Percentiles rank a stretch among this genome's conserved stretches.
phyloP scores from a whole-genome alignment of 1,140 invertebrate genomes.

The Campoletis sonorensis region DNA sequence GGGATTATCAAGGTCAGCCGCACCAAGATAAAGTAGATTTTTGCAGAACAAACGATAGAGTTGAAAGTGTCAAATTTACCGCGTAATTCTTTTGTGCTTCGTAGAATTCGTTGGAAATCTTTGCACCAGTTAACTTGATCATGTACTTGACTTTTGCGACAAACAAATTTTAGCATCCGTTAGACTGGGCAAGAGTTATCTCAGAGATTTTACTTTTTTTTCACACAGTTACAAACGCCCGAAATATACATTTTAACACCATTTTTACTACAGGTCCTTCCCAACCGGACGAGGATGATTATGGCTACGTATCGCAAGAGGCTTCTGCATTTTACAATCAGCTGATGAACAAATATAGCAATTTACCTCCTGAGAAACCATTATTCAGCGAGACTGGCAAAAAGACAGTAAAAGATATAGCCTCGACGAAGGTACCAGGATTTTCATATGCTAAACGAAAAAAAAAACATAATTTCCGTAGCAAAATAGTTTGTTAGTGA shows the following conservation, averaged over 20 bases:
- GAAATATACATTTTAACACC: slow-evolving; percentile 10
- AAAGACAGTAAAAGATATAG: slow-evolving; percentile 74
- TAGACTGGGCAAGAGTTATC: slow-evolving; percentile 38
- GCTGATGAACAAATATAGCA: slow-evolving; percentile 89
- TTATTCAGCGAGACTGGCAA: slow-evolving; percentile 68
- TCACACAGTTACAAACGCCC: neutral
- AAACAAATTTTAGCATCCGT: neutral
- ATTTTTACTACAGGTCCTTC: slow-evolving; percentile 77
- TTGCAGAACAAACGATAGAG: neutral
- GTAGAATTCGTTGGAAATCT: slow-evolving; percentile 13
- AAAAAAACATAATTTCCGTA: too few species aligned
- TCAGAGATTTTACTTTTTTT: neutral
- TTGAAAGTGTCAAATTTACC: neutral
- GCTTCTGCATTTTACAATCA: slow-evolving; percentile 88
- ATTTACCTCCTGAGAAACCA: slow-evolving; percentile 81
- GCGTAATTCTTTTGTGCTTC: neutral
- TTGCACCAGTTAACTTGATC: neutral
- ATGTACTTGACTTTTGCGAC: too few species aligned
- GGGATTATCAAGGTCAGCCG: slow-evolving; percentile 57
- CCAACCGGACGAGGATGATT: slow-evolving; percentile 94
- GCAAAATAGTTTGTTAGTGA: too few species aligned
- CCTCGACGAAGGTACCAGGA: slow-evolving; percentile 74
- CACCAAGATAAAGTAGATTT: slow-evolving; percentile 53
- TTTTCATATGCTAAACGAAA: too few species aligned
- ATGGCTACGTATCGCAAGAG: slow-evolving; percentile 90